These are phyloP conservation scores for Leucopsar rothschildi DNA, from an alignment of 2,113 vertebrate genomes.

Conservation along the genomic window DNA sequence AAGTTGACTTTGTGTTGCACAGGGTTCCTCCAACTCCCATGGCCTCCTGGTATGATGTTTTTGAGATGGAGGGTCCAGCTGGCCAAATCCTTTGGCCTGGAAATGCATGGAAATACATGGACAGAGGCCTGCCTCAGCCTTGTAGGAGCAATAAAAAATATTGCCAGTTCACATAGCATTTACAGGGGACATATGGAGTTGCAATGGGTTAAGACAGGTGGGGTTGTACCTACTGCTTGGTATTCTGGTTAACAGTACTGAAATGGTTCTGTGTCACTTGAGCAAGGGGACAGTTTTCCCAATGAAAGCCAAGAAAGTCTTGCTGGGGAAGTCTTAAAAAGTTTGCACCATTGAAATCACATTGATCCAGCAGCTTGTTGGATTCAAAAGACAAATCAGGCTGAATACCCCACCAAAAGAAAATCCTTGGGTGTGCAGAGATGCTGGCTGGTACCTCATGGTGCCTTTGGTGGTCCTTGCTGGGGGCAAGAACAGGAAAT, in stretches of 20 bases:
- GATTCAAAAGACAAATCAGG: not conserved
- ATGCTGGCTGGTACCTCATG: accelerated
- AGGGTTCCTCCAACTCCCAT: not conserved
- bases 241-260: not conserved
- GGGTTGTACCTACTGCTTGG: not conserved
- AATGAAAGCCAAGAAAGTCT: not conserved
- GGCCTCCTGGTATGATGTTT: not conserved
- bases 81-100: too few relatives aligned
- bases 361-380: not conserved
- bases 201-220: not conserved
- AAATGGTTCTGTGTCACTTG: not conserved
- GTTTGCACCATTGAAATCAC: not conserved
- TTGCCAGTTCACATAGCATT: not conserved
- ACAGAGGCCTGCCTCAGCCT: not conserved
- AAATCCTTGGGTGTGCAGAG: not conserved
- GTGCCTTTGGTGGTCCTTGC: not conserved
- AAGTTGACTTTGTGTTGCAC: not conserved
- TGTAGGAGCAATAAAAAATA: not conserved
- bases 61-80: not conserved
- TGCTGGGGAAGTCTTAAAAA: not conserved
- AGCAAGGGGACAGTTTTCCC: not conserved
- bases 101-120: accelerated
- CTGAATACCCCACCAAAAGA: not conserved
- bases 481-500: not conserved
- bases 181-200: not conserved